These are phyloP conservation scores for Heliconius eleuchia DNA, from an alignment of 1,140 invertebrate species.

Conservation along the genomic window DNA sequence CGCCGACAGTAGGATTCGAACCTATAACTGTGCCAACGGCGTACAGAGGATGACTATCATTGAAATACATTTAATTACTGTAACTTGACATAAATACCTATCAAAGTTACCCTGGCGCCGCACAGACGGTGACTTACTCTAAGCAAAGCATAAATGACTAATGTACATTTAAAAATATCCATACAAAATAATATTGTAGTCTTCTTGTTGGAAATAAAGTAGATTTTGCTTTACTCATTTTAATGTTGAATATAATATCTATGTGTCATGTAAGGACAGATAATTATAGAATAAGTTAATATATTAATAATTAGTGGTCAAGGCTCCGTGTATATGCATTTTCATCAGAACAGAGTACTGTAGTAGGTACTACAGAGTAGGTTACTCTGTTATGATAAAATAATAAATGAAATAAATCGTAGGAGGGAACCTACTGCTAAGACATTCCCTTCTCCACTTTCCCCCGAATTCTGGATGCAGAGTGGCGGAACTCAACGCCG, in stretches of 20 bases:
- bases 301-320: neutral
- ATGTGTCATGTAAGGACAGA: neutral
- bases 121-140: neutral
- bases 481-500: too few relatives aligned
- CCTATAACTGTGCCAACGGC: too few relatives aligned
- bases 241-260: neutral
- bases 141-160: constrained; percentile 1
- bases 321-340: neutral
- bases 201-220: neutral
- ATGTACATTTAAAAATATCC: neutral
- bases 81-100: neutral
- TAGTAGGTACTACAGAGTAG: too few relatives aligned
- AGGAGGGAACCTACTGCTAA: too few relatives aligned
- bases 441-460: too few relatives aligned
- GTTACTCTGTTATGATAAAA: too few relatives aligned
- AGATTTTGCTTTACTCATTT: neutral
- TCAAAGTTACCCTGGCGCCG: neutral
- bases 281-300: neutral
- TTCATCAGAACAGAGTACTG: too few relatives aligned
- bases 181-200: neutral
- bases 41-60: neutral
- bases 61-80: neutral
- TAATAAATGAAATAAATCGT: too few relatives aligned
- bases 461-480: too few relatives aligned
- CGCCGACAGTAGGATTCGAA: too few relatives aligned